These are phyloP conservation scores for Therioaphis trifolii DNA, from an alignment of 2,888 invertebrate genomes.

Conservation along the genomic window DNA sequence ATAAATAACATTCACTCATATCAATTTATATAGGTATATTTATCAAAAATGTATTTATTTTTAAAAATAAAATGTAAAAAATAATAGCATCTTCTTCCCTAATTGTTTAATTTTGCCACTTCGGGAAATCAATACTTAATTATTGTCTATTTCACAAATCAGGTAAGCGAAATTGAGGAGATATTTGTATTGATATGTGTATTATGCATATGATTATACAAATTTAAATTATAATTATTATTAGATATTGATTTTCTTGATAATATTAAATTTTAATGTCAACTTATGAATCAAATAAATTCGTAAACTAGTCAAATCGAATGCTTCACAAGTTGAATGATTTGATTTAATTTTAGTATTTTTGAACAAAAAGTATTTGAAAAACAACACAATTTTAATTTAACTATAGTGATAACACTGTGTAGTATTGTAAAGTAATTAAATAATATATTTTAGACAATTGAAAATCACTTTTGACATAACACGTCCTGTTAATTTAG, in stretches of 20 bases:
- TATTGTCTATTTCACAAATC: neutral
- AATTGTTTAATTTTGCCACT: no score
- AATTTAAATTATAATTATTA: neutral
- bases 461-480: neutral
- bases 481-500: neutral
- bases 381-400: no score
- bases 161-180: neutral
- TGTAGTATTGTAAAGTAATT: neutral
- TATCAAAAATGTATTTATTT: no score
- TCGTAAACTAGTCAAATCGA: no score
- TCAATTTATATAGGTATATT: neutral
- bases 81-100: neutral
- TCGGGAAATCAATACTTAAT: neutral
- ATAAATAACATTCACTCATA: neutral
- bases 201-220: no score
- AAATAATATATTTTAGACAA: neutral
- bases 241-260: neutral
- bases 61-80: no score
- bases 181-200: neutral
- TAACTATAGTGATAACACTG: no score
- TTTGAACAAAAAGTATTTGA: no score
- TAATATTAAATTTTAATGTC: neutral
- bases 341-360: no score
- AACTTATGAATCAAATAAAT: neutral
- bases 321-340: no score